Evolutionary conservation across 1,140 invertebrate species (phyloP), one percentile per base, ranked within the genome.

Genomic region (Aphaenogaster rudis): DNA sequence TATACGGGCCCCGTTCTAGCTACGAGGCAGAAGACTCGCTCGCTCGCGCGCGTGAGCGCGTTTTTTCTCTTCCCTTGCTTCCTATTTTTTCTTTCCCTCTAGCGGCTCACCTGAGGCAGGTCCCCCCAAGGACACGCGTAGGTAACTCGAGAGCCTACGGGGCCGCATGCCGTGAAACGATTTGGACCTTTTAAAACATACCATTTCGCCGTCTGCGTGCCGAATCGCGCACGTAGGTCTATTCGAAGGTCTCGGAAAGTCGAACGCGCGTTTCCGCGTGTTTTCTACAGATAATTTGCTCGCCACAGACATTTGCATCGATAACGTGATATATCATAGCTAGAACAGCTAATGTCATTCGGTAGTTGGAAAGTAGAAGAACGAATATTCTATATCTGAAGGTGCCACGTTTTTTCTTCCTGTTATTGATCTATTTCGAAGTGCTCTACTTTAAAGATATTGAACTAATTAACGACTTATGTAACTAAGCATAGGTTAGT

Each of bases 171-270:
- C 91, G 92, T 89, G 93, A 94, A 93, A 93, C 93, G 88, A 92
- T 93, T 94, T 88, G 86, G 92, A 90, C 93, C 93, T 94, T 94
- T 93, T 93, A 93, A 94, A 94, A 93, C 91, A 84, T 90, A 92
- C 89, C 91, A 91, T 92, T 93, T 90, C 85, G 88, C 89, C 92
- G 89, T 93, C 92, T 90, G 92, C 93, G 89, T 90, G 93, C 90
- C 88, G 67, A 17, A 39, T 74, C 80, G 88, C 86, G 89, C 88
- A 86, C 91, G 63, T 78, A 67, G 87, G 48, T 86, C 61, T 11
- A n/a, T 13, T 50, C 80, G 80, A 84, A 84, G 54, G 80, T 59
- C 80, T 84, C 42, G 50, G 50, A 28, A 69, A 52, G 42, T 63
- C 54, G 64, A 36, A 39, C 33, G 82, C 54, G 66, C 88, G 77